phyloP scores from a whole-genome alignment of 2,113 vertebrate genomes.

The Clupea harengus region DNA sequence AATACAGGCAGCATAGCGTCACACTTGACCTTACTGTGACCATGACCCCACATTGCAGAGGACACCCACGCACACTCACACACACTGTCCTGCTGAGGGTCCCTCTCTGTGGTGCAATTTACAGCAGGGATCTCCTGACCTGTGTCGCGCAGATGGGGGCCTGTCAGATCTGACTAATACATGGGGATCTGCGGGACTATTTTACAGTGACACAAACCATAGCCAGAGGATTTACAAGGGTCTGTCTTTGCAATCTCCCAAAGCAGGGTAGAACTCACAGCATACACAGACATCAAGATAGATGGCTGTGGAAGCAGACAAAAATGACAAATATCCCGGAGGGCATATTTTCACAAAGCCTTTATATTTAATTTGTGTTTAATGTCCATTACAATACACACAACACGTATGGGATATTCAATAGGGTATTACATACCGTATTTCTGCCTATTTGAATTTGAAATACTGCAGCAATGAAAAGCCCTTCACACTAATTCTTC shows the following conservation, averaged over 20 bases:
- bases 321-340: too few relatives aligned
- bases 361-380: background rate
- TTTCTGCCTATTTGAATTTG: background rate
- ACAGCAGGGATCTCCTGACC: background rate
- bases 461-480: background rate
- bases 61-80: background rate
- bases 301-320: too few relatives aligned
- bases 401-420: background rate
- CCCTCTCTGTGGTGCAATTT: background rate
- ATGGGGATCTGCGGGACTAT: background rate
- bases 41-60: background rate
- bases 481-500: background rate
- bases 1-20: background rate
- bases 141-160: background rate
- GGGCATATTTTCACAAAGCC: too few relatives aligned
- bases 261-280: too few relatives aligned
- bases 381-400: background rate
- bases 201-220: background rate
- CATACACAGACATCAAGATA: too few relatives aligned
- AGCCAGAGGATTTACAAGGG: background rate
- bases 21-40: background rate
- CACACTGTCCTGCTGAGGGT: background rate
- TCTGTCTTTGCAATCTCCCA: background rate
- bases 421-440: background rate
- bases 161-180: background rate